Evolutionary conservation across 2,113 vertebrate species (phyloP).

Genomic region (Albula glossodonta): DNA sequence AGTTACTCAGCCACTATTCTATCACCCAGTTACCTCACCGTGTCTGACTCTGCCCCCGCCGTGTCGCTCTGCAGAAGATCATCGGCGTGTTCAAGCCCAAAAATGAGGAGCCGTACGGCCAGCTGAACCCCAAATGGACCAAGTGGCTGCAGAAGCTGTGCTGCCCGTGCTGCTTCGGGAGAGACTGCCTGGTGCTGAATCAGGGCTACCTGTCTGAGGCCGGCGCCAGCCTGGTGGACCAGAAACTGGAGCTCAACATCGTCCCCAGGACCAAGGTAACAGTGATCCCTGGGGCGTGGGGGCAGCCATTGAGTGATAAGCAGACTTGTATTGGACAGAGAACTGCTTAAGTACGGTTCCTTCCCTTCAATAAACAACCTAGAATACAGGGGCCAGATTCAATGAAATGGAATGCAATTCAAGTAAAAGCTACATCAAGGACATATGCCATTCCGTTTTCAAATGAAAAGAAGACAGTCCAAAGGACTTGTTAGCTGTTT

Average conservation of each 20-base stretch:
- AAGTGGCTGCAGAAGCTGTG: conserved; percentile 98
- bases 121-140: conserved; percentile 98
- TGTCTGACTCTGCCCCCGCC: conserved; percentile 1
- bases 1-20: neutral
- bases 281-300: no score
- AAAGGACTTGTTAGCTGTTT: no score
- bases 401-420: no score
- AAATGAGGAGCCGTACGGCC: conserved; percentile 95
- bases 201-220: conserved; percentile 97
- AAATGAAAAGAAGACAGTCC: no score
- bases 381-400: no score
- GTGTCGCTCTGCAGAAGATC: conserved; percentile 77
- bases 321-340: no score
- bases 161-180: conserved; percentile 94
- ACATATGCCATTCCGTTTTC: no score
- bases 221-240: conserved; percentile 93
- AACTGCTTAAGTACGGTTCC: no score
- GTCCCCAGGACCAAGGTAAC: conserved; percentile 91
- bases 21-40: neutral
- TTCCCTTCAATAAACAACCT: no score
- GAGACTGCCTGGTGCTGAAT: conserved; percentile 95
- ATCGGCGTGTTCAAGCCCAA: conserved; percentile 97
- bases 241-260: conserved; percentile 95
- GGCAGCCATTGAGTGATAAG: no score
- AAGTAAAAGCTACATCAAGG: no score